Evolutionary conservation across 2,888 invertebrate genomes (phyloP).

Genomic region (Macroteleia sp.): DNA sequence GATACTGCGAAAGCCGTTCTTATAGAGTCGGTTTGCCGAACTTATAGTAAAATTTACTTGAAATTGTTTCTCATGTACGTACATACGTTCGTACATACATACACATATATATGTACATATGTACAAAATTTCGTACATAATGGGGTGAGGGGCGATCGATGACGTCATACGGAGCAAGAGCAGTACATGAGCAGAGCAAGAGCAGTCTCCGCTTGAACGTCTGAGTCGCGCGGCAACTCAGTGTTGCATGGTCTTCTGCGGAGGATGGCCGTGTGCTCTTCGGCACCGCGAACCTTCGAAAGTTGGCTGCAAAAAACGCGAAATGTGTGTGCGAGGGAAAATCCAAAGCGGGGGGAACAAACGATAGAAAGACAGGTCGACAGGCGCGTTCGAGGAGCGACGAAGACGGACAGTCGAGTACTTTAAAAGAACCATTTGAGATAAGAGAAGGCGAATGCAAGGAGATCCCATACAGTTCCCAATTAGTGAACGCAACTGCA

Average conservation of each 20-base stretch:
- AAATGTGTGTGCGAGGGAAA: conserved; percentile 53
- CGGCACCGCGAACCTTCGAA: conserved; percentile 45
- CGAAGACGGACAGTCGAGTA: background rate
- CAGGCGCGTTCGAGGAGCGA: too few species aligned
- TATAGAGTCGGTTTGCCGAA: background rate
- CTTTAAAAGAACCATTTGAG: too few species aligned
- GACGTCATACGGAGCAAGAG: conserved; percentile 72
- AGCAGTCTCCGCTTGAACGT: conserved; percentile 40
- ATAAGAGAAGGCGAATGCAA: too few species aligned
- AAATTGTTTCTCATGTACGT: background rate
- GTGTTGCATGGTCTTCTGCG: conserved; percentile 59
- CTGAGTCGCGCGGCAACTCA: conserved; percentile 34
- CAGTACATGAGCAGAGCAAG: conserved; percentile 56
- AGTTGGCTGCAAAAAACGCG: conserved; percentile 42
- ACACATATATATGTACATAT: conserved; percentile 5
- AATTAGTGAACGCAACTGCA: conserved; percentile 54
- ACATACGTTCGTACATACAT: conserved; percentile 3
- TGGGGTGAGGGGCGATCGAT: conserved; percentile 73
- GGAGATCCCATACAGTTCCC: background rate
- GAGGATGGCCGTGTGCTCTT: conserved; percentile 53
- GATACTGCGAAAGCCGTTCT: too few species aligned
- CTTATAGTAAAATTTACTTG: background rate
- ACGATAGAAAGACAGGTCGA: conserved; percentile 45
- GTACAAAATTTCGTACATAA: conserved; percentile 42
- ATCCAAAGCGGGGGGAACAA: conserved; percentile 38